These are phyloP conservation scores for Ecdyonurus torrentis DNA, from an alignment of 2,888 invertebrate species.

Conservation along the genomic window DNA sequence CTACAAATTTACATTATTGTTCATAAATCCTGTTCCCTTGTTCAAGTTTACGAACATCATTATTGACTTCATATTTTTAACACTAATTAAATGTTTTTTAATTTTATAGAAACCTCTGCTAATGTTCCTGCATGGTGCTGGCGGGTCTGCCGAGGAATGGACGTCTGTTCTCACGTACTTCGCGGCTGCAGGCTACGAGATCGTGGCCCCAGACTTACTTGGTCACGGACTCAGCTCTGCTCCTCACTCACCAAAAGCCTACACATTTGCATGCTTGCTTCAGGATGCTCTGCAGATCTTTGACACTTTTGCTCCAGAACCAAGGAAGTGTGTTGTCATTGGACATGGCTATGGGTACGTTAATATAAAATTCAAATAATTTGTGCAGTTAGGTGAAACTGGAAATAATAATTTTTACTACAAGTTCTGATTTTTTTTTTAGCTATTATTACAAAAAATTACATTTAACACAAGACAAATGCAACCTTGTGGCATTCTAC, in stretches of 20 bases:
- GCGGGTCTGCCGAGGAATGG: constrained; percentile 45
- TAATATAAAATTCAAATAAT: no score
- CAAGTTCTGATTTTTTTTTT: no score
- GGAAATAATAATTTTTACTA: not conserved
- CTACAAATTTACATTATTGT: no score
- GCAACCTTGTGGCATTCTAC: no score
- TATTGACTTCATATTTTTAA: not conserved
- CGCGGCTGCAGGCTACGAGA: constrained; percentile 37
- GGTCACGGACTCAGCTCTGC: constrained; percentile 49
- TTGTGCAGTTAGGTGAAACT: not conserved
- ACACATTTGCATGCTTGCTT: constrained; percentile 40
- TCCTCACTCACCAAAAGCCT: constrained; percentile 34
- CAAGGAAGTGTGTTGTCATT: constrained; percentile 38
- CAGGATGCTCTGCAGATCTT: constrained; percentile 39
- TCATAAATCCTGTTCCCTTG: no score
- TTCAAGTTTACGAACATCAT: no score
- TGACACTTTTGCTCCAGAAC: constrained; percentile 38
- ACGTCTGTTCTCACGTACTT: constrained; percentile 39
- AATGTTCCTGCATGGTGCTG: constrained; percentile 49
- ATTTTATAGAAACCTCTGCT: constrained; percentile 30
- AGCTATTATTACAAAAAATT: no score
- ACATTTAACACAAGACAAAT: no score
- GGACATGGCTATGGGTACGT: constrained; percentile 52
- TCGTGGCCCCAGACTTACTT: constrained; percentile 45
- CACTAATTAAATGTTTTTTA: not conserved